Base-by-base conservation (phyloP, 2,888 invertebrate species). In the Crioceris asparagi region DNA sequence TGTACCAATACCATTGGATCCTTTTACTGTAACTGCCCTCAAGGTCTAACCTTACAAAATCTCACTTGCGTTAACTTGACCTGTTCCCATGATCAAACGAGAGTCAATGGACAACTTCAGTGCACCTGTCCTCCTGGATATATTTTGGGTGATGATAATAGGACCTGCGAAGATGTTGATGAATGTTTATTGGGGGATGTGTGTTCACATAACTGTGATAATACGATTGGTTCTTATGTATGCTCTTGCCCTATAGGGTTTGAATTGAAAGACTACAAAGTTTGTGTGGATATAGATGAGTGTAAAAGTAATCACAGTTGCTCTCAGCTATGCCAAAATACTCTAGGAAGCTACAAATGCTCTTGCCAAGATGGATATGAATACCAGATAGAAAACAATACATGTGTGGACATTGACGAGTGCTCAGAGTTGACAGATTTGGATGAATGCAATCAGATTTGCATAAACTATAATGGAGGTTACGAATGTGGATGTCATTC, bases 1-100 rank as follows among this genome's bases (percentile, higher is more conserved):
- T 83, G 82, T 54, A 64, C 72, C 27, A 79, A 80, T 53, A 68
- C 69, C 1, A 55, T 64, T 7, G 80, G 80, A 11, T 71, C 72
- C 15, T 79, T 70, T 52, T 57, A 61, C 21, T 82, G 82, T 52
- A 56, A 43, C 59, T 59, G 59, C 36, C 55, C 57, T 3, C 41
- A 46, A 39, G 53, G 45, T 6, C 44, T 52, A 14, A 46, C 47
- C 10, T 38, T 53, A 5, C 39, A 50, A 19, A 45, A 50, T 29
- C 34, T 35, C 15, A 47, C 51, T 8, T 71, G 70, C 48, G 49
- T 56, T 6, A 60, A 51, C 5, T 57, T 64, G 11, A 54, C 52
- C 15, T 67, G 67, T 41, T 52, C 55, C 1, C 53, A 52, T 14
- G 62, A 25, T 8, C 33, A 33, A 14, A 21, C 21, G 46, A 45